Evolutionary conservation across 2,888 invertebrate genomes (phyloP).

Genomic region (Coenonympha arcania): DNA sequence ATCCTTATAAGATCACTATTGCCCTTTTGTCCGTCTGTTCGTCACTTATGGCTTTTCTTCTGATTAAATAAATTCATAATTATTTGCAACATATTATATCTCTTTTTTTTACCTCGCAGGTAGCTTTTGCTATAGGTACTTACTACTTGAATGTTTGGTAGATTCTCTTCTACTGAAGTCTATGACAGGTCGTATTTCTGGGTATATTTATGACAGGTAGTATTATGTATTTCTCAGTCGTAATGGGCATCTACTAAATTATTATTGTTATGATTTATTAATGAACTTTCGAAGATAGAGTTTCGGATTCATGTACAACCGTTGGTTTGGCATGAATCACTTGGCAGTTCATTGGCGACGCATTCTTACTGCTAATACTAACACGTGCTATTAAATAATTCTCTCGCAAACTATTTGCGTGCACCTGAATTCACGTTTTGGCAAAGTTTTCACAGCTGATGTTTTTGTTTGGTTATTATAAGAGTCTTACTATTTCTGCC

Average conservation of each 20-base stretch:
- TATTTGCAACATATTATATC: too few species aligned
- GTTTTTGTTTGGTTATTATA: not conserved
- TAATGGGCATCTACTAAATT: too few species aligned
- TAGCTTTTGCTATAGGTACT: too few species aligned
- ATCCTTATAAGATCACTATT: too few species aligned
- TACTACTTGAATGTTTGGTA: too few species aligned
- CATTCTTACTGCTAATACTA: constrained; percentile 29
- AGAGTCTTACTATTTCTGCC: not conserved
- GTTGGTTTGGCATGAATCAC: constrained; percentile 40
- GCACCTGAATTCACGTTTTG: constrained; percentile 25
- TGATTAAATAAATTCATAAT: too few species aligned
- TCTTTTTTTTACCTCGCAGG: too few species aligned
- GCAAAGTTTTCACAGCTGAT: constrained; percentile 5
- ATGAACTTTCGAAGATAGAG: constrained; percentile 5
- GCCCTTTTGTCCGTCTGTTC: too few species aligned
- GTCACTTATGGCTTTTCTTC: too few species aligned
- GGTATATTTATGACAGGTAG: too few species aligned
- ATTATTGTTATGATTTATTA: not conserved
- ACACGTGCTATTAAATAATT: constrained; percentile 35
- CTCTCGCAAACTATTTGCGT: constrained; percentile 40
- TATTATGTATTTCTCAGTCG: not conserved
- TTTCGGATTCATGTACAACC: constrained; percentile 25
- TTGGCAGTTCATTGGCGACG: constrained; percentile 43
- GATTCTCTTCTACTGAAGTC: too few species aligned
- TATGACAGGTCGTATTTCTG: too few species aligned